Base-by-base conservation (phyloP, 2,113 vertebrate genomes). In the Alexandromys fortis region DNA sequence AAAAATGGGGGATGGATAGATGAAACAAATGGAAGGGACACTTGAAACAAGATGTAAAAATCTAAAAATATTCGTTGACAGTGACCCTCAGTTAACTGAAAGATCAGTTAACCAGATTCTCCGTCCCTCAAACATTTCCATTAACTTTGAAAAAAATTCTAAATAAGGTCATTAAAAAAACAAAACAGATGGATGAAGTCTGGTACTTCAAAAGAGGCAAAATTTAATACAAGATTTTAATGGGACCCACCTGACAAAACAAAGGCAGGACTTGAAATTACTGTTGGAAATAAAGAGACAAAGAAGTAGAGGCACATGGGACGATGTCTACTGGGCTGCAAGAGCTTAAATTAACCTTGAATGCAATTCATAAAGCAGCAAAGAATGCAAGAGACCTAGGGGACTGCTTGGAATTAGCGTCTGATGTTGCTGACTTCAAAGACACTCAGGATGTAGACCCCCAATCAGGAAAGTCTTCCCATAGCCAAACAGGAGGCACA, bases 161-260 rank as follows among this genome's bases (percentile, higher is more conserved):
- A 98, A 98, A 97, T 95, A 97, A 97, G 96, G 83, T 97, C 95
- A 97, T 97, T 97, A 95, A 97, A 96, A 95, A 95, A 96, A 87
- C 70, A 85, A 97, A 96, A 91, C 97, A 97, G 96, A 97, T 98
- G 97, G 97, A 97, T 97, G 96, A 97, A 86, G 52, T 96, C 95
- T 98, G 97, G 70, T 89, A 98, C 97, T 96, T 98, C 97, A 98
- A 98, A 98, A 96, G 97, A 98, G 93, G 92, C 96, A 93, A 95
- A 97, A 86, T 97, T 97, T 95, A 97, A 96, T 98, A 98, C 97
- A 97, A 97, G 97, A 90, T 95, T 97, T 97, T 97, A 98, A 98
- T 98, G 87, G 96, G 96, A 97, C 97, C 97, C 97, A 98, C 97
- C 97, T 98, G 97, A 98, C 97, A 97, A 97, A 98, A 98, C 97